These are phyloP conservation scores for Rhombomys opimus DNA, from an alignment of 2,113 vertebrate species.

Conservation along the genomic window DNA sequence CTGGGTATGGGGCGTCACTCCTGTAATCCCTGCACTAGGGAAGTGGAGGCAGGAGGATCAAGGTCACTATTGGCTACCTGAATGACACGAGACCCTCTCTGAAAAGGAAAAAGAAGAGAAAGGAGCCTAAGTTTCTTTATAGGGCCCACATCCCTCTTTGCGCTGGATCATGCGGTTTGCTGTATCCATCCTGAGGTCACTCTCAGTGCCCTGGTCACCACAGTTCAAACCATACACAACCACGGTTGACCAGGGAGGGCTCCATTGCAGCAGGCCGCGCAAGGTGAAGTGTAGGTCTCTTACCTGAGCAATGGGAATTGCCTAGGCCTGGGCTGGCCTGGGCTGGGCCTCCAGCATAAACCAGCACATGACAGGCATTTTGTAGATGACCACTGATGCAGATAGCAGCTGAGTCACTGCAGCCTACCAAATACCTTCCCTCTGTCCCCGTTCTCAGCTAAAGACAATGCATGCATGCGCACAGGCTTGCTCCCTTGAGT, in stretches of 20 bases:
- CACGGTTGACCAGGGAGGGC: background rate
- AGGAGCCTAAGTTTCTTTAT: too few species aligned
- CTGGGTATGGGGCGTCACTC: background rate
- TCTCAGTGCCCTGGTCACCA: background rate
- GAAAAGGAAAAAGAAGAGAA: background rate
- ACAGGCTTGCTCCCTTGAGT: background rate
- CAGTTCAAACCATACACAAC: background rate
- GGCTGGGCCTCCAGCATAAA: fast-evolving
- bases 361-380: too few species aligned
- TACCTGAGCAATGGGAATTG: background rate
- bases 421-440: background rate
- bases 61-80: background rate
- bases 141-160: fast-evolving
- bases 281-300: background rate
- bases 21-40: background rate
- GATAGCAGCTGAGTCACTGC: too few species aligned
- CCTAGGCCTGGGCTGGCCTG: background rate
- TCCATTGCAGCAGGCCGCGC: too few species aligned
- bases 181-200: background rate
- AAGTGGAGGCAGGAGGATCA: background rate
- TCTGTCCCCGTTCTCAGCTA: background rate
- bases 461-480: background rate
- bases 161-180: background rate
- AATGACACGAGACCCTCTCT: background rate
- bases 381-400: background rate